Evolutionary conservation across 2,113 vertebrate genomes (phyloP), one percentile per base, ranked within the genome.

Genomic region (Tor tambroides): DNA sequence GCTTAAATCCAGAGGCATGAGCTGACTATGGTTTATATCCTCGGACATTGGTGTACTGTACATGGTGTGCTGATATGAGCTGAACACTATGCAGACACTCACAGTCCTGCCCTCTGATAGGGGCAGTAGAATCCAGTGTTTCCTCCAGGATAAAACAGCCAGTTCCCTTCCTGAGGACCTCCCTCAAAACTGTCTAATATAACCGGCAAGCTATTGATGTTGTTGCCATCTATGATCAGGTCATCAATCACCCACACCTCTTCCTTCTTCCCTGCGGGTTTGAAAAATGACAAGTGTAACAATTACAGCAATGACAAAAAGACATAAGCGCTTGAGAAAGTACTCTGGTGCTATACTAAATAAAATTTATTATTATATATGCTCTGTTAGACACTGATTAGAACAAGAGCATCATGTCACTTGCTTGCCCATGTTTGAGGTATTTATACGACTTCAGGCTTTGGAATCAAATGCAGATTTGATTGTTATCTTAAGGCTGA

Each of bases 181-280:
- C 96, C 96, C 87, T 99, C 97, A 93, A 99, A 99, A 0, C 95
- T 96, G 94, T 99, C 98, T 86, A 96, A 91, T 81, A 99, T 95
- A 87, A 98, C 94, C 0, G 95, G 89, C 1, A 96, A 94, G 91
- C 96, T 98, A 91, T 97, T 96, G 69, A 97, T 46, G 43, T 96
- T 96, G 92, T 97, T 97, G 82, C 98, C 98, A 87, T 98, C 97
- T 69, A 99, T 97, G 89, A 99, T 97, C 91, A 99, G 96, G 91
- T 99, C 96, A 94, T 99, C 98, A 83, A 99, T 95, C 89, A 99
- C 97, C 98, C 98, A 99, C 80, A 99, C 97, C 91, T 99, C 98
- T 93, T 99, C 98, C 92, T 98, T 99, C 91, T 99, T 99, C 88
- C 98, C 98, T 99, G 89, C 28, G 89, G n/a, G 63, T 56, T 12